Percentiles rank a stretch among this genome's conserved stretches.
phyloP scores from a whole-genome alignment of 2,797 vertebrate species.

The Poeciliopsis turneri region DNA sequence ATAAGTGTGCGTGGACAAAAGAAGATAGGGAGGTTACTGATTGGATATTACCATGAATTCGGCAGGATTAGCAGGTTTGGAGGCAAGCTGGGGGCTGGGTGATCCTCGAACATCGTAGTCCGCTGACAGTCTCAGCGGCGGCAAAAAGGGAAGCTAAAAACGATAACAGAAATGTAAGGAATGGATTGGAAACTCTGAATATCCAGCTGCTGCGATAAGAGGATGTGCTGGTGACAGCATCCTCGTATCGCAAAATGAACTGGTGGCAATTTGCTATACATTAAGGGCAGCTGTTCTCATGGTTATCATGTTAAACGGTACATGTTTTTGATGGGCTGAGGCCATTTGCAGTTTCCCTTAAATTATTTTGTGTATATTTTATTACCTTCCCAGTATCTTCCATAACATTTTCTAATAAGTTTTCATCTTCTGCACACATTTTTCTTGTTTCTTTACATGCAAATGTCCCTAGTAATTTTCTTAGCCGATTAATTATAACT shows the following conservation, averaged over 20 bases:
- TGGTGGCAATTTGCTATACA: constrained; percentile 16
- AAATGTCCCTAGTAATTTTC: not conserved
- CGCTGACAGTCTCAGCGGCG: constrained; percentile 80
- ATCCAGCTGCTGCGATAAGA: constrained; percentile 73
- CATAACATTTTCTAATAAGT: constrained; percentile 1
- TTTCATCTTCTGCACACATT: not conserved
- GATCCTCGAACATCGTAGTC: constrained; percentile 37
- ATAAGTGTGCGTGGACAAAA: constrained; percentile 57
- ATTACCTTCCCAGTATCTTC: not conserved
- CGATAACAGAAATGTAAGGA: constrained; percentile 48
- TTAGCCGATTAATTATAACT: constrained; percentile 59
- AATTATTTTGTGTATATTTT: constrained; percentile 10
- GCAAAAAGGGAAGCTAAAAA: constrained; percentile 30
- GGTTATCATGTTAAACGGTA: constrained; percentile 24
- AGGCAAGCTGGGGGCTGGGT: constrained; percentile 30
- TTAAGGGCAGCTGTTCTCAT: constrained; percentile 21
- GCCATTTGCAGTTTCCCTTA: constrained; percentile 4
- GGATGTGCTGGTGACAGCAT: constrained; percentile 62
- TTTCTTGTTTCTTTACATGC: constrained; percentile 16
- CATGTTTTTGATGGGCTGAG: constrained; percentile 15
- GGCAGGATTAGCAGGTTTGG: constrained; percentile 64
- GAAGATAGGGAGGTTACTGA: constrained; percentile 27
- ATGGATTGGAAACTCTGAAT: constrained; percentile 25
- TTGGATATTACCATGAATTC: constrained; percentile 78
- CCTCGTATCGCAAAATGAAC: constrained; percentile 46